Base-by-base conservation (phyloP, 2,797 vertebrate species). In the Gymnothorax reevesii region DNA sequence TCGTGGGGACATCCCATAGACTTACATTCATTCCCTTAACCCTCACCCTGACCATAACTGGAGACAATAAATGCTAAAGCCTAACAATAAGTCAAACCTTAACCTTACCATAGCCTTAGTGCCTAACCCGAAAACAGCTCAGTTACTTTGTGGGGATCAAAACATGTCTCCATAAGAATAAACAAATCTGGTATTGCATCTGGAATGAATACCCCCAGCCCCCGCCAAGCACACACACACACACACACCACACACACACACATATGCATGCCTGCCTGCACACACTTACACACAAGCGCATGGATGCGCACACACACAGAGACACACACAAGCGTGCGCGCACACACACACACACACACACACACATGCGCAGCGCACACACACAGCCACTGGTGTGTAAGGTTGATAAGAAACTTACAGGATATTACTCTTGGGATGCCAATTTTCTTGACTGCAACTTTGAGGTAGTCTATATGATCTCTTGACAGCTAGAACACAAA, bases 391-490 rank as follows among this genome's bases (percentile, higher is more conserved):
- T 15, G 15, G 4, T 64, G 27, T 10, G 55, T 7, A 6, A 4
- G 1, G 3, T 1, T 20, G 33, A 7, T n/a, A 25, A 13, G 5
- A 59, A 10, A 94, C 96, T 93, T 91, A 98, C 94, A 94, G 84
- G 96, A 96, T 87, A 94, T 89, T 71, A 97, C 95, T 88, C 96
- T 95, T 17, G 96, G 95, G 82, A 97, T 92, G 15, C 96, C 97
- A 0, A 93, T 94, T 27, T 84, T 94, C 0, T 92, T 90, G 86
- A 97, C 90, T 42, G 95, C 90, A 13, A 94, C 94, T 88, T 92
- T 89, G 52, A 97, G 86, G 84, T 96, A 96, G 85, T 88, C 91
- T 54, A 86, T 87, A 33, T 95, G 2, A 2, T 87, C 86, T 1
- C 89, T 54, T 0, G 94, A 89, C 0, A 90, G 17, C 94, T 95